phyloP scores from a whole-genome alignment of 2,797 vertebrate species.

The Poliocrania exsul region DNA sequence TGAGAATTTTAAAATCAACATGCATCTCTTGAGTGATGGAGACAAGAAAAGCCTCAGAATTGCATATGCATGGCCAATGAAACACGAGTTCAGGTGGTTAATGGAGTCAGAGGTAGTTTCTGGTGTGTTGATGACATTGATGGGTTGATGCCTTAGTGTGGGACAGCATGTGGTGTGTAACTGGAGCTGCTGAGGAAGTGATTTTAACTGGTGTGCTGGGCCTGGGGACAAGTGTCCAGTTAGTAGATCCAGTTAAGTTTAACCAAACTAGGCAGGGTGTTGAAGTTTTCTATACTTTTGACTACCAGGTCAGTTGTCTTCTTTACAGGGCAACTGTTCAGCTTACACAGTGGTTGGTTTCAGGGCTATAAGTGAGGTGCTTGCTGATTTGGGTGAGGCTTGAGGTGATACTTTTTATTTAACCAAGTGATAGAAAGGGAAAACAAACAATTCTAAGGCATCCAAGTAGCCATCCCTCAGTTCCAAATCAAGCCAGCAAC shows the following conservation, averaged over 20 bases:
- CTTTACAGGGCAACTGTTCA: background rate
- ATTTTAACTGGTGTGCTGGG: background rate
- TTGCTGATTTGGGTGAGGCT: background rate
- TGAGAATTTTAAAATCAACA: background rate
- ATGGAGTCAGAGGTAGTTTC: background rate
- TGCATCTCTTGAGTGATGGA: background rate
- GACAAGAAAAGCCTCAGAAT: background rate
- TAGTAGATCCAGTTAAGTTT: background rate
- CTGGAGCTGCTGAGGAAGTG: background rate
- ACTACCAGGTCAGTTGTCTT: background rate
- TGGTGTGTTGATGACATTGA: background rate
- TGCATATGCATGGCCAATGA: background rate
- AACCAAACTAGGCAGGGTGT: background rate
- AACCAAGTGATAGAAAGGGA: background rate
- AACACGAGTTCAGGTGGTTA: background rate
- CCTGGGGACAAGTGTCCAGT: background rate
- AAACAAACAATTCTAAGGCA: background rate
- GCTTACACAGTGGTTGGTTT: background rate
- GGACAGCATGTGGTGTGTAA: background rate
- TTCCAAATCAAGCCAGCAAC: background rate
- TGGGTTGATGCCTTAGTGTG: background rate
- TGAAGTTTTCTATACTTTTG: background rate
- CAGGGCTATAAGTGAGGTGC: background rate
- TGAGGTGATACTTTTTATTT: background rate
- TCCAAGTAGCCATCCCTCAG: background rate